Evolutionary conservation across 2,888 invertebrate species (phyloP).

Genomic region (Drosophila helvetica): DNA sequence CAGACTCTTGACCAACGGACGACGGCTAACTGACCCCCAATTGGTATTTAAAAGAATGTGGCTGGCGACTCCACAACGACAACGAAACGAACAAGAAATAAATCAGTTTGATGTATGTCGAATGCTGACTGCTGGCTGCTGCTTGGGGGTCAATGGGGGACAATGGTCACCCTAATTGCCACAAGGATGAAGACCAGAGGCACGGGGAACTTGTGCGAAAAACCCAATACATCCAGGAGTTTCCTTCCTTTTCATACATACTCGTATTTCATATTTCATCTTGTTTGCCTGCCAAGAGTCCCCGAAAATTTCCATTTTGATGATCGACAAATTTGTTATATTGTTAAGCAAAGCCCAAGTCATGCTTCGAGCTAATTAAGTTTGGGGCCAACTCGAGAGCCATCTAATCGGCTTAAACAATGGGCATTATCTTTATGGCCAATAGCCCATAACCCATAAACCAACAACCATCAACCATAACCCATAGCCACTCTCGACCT

Average conservation of each 20-base stretch:
- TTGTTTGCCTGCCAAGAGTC: too few relatives aligned
- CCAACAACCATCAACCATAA: too few relatives aligned
- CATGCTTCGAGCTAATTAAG: constrained; percentile 39
- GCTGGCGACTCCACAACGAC: constrained; percentile 18
- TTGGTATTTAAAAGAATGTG: constrained; percentile 56
- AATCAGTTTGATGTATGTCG: constrained; percentile 24
- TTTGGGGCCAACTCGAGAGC: constrained; percentile 5
- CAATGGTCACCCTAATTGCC: constrained; percentile 33
- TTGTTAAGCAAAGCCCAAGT: constrained; percentile 18
- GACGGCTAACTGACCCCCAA: constrained; percentile 57
- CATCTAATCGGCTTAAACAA: constrained; percentile 22
- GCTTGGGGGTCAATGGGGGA: constrained; percentile 1
- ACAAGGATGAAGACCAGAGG: constrained; percentile 22
- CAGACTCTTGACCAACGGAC: constrained; percentile 46
- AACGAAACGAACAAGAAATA: constrained; percentile 19
- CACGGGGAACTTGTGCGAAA: constrained; percentile 7
- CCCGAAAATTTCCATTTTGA: constrained; percentile 24
- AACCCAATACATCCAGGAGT: too few relatives aligned
- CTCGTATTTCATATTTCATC: too few relatives aligned
- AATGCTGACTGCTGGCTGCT: not conserved
- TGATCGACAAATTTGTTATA: not conserved
- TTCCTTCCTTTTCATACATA: too few relatives aligned
- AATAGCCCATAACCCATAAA: not conserved
- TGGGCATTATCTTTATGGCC: constrained; percentile 28
- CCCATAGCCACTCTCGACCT: not conserved